Conservation (phyloP, 2,113 vertebrate species). For the Percina caprodes region DNA sequence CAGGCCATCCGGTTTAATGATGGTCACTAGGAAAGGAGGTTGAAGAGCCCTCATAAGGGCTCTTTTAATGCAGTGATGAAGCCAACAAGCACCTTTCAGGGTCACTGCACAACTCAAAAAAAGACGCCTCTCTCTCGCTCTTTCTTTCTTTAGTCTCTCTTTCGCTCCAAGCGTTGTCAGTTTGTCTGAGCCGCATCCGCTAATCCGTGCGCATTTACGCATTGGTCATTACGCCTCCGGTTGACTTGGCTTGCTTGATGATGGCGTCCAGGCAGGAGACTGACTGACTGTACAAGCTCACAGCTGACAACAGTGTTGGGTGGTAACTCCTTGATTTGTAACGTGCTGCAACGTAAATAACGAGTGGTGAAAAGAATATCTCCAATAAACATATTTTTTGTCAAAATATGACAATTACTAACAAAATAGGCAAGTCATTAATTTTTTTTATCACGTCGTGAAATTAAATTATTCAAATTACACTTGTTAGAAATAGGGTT, state of each 20-base stretch:
- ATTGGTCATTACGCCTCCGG: slow-evolving; percentile 75
- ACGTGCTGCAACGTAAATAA: slow-evolving; percentile 7
- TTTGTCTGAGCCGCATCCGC: slow-evolving; percentile 72
- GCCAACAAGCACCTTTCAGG: slow-evolving; percentile 71
- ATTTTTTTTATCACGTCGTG: not conserved
- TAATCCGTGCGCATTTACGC: slow-evolving; percentile 77
- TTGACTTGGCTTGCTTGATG: slow-evolving; percentile 74
- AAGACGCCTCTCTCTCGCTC: slow-evolving; percentile 46
- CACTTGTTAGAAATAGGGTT: not conserved
- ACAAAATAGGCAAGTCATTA: not conserved
- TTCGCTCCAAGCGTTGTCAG: slow-evolving; percentile 74
- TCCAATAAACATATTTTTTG: rapidly evolving
- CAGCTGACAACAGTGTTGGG: slow-evolving; percentile 68
- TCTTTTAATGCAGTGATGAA: slow-evolving; percentile 65
- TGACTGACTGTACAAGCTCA: slow-evolving; percentile 68
- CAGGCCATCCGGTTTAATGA: slow-evolving; percentile 62
- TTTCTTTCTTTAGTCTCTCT: slow-evolving; percentile 53
- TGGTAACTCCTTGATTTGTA: slow-evolving; percentile 41
- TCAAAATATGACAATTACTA: slow-evolving; percentile 4
- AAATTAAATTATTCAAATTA: not conserved
- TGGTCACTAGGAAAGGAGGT: slow-evolving; percentile 57
- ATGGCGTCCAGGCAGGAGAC: slow-evolving; percentile 67
- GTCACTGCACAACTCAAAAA: slow-evolving; percentile 71
- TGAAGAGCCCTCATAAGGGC: slow-evolving; percentile 66
- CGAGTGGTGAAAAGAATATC: not conserved